Percentiles rank a stretch among this genome's conserved stretches.
Conservation (phyloP, 2,113 vertebrate species). For the Pituophis catenifer region DNA sequence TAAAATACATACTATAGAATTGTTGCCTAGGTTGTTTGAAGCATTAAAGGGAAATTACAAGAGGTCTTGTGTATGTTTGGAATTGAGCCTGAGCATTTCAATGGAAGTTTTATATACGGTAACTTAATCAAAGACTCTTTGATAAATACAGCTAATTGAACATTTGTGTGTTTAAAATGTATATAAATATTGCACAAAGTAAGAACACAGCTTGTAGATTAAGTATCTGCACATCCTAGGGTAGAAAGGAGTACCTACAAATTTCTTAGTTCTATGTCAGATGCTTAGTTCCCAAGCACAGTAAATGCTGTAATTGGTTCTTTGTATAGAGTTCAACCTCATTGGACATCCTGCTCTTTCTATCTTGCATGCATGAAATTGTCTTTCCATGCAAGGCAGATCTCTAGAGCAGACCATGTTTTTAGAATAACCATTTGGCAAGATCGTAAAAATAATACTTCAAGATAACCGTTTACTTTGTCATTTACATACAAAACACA, state of each 20-base stretch:
- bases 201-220: not conserved
- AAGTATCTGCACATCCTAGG: not conserved
- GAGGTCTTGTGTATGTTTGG: conserved; percentile 33
- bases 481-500: conserved; percentile 74
- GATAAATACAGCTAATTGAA: not conserved
- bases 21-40: conserved; percentile 30
- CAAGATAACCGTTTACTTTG: conserved; percentile 47
- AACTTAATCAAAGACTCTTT: conserved; percentile 28
- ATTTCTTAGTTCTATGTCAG: not conserved
- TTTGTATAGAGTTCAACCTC: not conserved
- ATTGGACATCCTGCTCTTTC: not conserved
- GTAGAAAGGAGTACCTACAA: not conserved
- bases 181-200: not conserved
- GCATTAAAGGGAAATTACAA: not conserved
- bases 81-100: conserved; percentile 40
- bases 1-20: conserved; percentile 49
- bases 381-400: not conserved
- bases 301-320: not conserved
- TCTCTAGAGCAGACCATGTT: not conserved
- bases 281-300: not conserved
- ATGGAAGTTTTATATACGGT: conserved; percentile 14
- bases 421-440: conserved; percentile 45
- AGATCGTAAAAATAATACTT: conserved; percentile 51
- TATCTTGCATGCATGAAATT: not conserved
- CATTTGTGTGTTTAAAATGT: conserved; percentile 14